These are phyloP conservation scores for Diabrotica balteata DNA, from an alignment of 2,888 invertebrate species.

Conservation along the genomic window DNA sequence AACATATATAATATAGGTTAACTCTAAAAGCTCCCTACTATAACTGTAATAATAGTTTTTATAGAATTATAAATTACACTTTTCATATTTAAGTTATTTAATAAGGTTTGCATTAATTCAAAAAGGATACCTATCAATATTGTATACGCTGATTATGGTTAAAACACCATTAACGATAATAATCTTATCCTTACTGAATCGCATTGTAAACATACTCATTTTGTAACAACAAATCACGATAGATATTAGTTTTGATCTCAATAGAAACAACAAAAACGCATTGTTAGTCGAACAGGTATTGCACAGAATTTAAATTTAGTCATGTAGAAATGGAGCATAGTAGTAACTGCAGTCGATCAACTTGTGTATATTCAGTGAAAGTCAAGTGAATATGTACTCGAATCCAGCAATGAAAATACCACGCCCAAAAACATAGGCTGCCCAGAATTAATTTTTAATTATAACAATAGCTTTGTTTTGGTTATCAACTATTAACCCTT, in stretches of 20 bases:
- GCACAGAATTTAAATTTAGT: constrained; percentile 37
- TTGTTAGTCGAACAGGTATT: constrained; percentile 30
- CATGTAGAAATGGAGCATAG: constrained; percentile 33
- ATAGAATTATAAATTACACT: too few relatives aligned
- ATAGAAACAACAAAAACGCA: constrained; percentile 19
- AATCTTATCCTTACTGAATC: too few relatives aligned
- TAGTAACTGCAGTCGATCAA: not conserved
- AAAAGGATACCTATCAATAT: too few relatives aligned
- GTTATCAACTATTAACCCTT: too few relatives aligned
- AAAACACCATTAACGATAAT: too few relatives aligned
- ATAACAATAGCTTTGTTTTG: too few relatives aligned
- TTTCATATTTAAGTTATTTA: too few relatives aligned
- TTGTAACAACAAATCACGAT: constrained; percentile 28
- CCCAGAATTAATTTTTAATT: not conserved
- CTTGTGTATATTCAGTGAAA: constrained; percentile 42
- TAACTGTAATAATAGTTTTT: too few relatives aligned
- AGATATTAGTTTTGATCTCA: constrained; percentile 27
- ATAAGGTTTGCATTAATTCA: too few relatives aligned
- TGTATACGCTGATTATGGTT: too few relatives aligned
- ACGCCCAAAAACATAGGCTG: constrained; percentile 39
- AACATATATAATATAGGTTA: too few relatives aligned
- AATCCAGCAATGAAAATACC: constrained; percentile 43
- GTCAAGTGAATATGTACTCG: constrained; percentile 44
- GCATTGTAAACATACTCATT: constrained; percentile 7
- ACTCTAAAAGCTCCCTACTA: too few relatives aligned